phyloP scores from a whole-genome alignment of 2,797 vertebrate genomes.

The Bovichtus diacanthus region DNA sequence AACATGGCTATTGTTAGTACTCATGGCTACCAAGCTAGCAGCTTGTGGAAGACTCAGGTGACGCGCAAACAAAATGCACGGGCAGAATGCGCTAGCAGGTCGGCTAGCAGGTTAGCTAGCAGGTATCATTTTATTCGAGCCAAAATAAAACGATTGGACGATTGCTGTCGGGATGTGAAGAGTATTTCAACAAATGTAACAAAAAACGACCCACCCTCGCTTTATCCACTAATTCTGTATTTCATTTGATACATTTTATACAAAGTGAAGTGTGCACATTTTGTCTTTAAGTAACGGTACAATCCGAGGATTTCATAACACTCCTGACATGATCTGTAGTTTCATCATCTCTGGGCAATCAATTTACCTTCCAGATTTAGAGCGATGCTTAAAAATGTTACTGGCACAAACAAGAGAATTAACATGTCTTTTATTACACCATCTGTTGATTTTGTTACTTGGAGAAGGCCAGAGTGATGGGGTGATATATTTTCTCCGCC shows the following conservation, averaged over 20 bases:
- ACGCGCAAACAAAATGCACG: no score
- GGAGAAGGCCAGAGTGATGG: slow-evolving; percentile 52
- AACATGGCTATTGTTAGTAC: no score
- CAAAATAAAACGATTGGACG: no score
- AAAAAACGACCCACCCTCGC: no score
- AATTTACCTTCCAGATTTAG: slow-evolving; percentile 66
- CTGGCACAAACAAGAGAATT: slow-evolving; percentile 58
- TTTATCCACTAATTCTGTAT: neutral
- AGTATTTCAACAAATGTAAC: no score
- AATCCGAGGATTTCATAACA: slow-evolving; percentile 6
- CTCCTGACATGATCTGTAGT: slow-evolving; percentile 6
- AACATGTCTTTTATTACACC: slow-evolving; percentile 76
- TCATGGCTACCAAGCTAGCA: no score
- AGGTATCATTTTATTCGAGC: no score
- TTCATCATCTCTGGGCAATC: slow-evolving; percentile 46
- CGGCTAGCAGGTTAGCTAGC: no score
- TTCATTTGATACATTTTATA: neutral
- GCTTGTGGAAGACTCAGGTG: no score
- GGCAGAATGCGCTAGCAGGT: no score
- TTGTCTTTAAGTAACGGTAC: slow-evolving; percentile 8
- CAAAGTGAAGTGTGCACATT: neutral
- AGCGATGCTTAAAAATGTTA: slow-evolving; percentile 49
- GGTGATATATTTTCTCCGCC: slow-evolving; percentile 49
- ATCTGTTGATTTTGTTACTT: slow-evolving; percentile 79
- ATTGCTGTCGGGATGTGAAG: no score